A percentile compares a stretch with the other conserved stretches of the same genome.
Evolutionary conservation across 2,797 vertebrate genomes (phyloP).

Genomic region (Pipistrellus kuhlii): DNA sequence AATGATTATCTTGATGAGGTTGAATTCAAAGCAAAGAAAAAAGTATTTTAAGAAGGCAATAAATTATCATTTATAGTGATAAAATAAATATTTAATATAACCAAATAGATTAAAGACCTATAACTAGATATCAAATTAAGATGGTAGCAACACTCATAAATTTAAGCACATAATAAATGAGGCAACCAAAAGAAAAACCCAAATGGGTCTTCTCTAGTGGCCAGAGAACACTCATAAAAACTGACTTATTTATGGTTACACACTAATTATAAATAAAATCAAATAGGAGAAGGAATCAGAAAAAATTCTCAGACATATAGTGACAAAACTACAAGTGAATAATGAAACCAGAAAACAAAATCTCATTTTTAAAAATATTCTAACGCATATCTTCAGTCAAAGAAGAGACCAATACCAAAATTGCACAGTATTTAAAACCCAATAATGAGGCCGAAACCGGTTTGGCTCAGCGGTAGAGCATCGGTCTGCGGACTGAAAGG

Average conservation of each 20-base stretch:
- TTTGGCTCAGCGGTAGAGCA: no score
- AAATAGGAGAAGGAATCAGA: neutral
- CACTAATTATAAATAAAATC: neutral
- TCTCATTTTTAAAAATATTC: neutral
- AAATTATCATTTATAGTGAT: neutral
- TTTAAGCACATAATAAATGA: neutral
- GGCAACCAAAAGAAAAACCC: neutral
- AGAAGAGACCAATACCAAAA: neutral
- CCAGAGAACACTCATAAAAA: neutral
- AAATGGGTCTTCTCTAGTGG: neutral
- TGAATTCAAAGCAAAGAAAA: neutral
- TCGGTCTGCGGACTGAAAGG: no score
- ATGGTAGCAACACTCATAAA: neutral
- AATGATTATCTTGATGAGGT: neutral
- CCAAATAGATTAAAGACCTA: neutral
- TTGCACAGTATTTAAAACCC: neutral
- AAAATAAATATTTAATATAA: neutral
- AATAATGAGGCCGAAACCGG: no score
- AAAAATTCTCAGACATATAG: neutral
- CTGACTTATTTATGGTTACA: neutral
- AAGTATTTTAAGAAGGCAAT: neutral
- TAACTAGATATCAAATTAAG: neutral
- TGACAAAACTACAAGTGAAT: neutral
- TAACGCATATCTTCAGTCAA: neutral
- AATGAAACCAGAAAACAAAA: neutral